Evolutionary conservation across 2,113 vertebrate species (phyloP), one percentile per base, ranked within the genome.

Genomic region (Periophthalmodon schlosseri): DNA sequence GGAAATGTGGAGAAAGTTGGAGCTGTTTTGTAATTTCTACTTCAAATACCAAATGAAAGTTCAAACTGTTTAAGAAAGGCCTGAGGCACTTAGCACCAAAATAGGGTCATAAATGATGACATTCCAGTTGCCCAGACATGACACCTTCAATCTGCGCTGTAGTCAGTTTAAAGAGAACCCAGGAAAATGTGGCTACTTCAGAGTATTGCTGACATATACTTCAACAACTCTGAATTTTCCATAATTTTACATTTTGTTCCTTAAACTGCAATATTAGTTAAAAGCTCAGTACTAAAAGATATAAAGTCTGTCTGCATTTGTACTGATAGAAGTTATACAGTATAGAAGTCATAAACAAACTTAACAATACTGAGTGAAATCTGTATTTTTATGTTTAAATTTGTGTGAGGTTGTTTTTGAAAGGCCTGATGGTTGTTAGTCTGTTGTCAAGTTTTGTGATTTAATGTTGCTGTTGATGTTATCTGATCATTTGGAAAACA

Each of bases 61-160:
- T 34, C n/a, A 57, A 77, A 68, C 86, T 79, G 68, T 83, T 70
- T 67, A 78, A 69, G 69, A 44, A 74, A n/a, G 70, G 75, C 86
- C 82, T 8, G 68, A 68, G 78, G 78, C 77, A 23, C 16, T 44
- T 1, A 68, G 12, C 65, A 46, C 64, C 69, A n/a, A 63, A 73
- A 63, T 34, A 69, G 52, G 15, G 49, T 57, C 72, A 49, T 84
- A 78, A 78, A 81, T 75, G 65, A 66, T 52, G 46, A 67, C 79
- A 87, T 88, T 87, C 84, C 87, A 73, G 24, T 18, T 54, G 36
- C 9, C 44, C 54, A n/a, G 24, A 36, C 46, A 15, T 28, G 14
- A 71, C 57, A 54, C 46, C 66, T 75, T 64, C 34, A 13, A 64
- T 77, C 44, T 68, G 21, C 23, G 24, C 18, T 20, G 39, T 16